Evolutionary conservation across 2,113 vertebrate species (phyloP), one percentile per base, ranked within the genome.

Genomic region (Lophotis ruficrista): DNA sequence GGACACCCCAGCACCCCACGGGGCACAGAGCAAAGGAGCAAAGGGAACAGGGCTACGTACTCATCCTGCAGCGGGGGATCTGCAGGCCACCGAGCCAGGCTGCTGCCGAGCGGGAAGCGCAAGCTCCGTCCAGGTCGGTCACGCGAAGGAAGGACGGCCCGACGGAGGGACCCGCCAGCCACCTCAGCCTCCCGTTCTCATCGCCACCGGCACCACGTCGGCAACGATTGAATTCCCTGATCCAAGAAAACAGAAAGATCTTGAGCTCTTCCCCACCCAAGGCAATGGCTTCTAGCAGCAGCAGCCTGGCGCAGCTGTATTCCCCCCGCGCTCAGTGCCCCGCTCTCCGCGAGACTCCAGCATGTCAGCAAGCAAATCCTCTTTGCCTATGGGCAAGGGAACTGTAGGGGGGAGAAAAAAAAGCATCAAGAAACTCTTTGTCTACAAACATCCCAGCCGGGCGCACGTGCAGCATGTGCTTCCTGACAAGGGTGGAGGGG

Each of bases 401-500:
- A 70, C 89, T 76, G 84, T 2, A 50, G 19, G 35, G n/a, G 41
- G 48, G 54, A 14, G 37, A 62, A 64, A 68, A 69, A 83, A 83
- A 47, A 45, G 60, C 90, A 97, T 96, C 96, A 97, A 97, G 94
- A 93, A 97, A 93, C 14, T 60, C 95, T 97, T 97, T 96, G 95
- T 96, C 75, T 95, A 9, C 58, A 60, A 82, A 65, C 45, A 89
- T 88, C 84, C 87, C 86, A 48, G 78, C 5, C 31, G 0, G 92
- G 83, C 1, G 21, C 95, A 97, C 88, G 76, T 94, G 96, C 91
- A 79, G 93, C 43, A 2, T 14, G 86, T 8, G 41, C 94, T 96
- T 96, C 95, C 96, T 79, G 94, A 69, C 6, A 5, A 80, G 75
- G 71, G 61, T 2, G 22, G 75, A 58, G 93, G 73, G 94, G 86